Evolutionary conservation across 2,888 invertebrate genomes (phyloP), one percentile per base, ranked within the genome.

Genomic region (Ptilodon capucinus): DNA sequence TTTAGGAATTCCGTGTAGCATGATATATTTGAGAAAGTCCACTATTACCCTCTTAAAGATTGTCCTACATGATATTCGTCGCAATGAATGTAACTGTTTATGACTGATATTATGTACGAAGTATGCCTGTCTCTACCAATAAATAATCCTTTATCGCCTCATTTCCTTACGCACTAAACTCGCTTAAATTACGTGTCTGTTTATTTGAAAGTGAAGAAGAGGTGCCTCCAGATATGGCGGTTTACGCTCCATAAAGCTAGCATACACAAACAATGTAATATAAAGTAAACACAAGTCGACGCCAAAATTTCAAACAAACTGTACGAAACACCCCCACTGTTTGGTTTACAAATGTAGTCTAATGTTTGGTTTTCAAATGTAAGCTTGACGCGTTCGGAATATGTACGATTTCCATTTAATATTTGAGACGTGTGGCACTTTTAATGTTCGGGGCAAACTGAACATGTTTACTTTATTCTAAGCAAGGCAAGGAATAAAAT

Each of bases 241-340:
- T 81, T 81, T 69, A 80, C 79, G 75, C 78, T 74, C 76, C 77
- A 79, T 81, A 80, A 76, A 80, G 68, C 79, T 73, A 70, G 70
- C 64, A 63, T 68, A 36, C 38, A 62, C 57, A 67, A 59, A 68
- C 59, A 68, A 51, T 62, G 57, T 70, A 64, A 71, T 64, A 68
- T 61, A 72, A 70, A 72, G 70, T 71, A 76, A 76, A 79, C 70
- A 72, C 57, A 64, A 69, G 65, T 53, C 62, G 55, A 56, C 60
- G 61, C 52, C 65, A 70, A 69, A 73, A 36, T 36, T 71, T 70
- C 64, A 67, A 73, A 71, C 54, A 64, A 72, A 75, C 68, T 76
- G 66, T 64, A 71, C 63, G 58, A 59, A 71, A 70, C 64, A 60
- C 50, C 56, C 57, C 61, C 60, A 59, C 50, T 74, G 63, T 74